phyloP scores from a whole-genome alignment of 1,140 invertebrate species.

The Thereuonema tuberculata region DNA sequence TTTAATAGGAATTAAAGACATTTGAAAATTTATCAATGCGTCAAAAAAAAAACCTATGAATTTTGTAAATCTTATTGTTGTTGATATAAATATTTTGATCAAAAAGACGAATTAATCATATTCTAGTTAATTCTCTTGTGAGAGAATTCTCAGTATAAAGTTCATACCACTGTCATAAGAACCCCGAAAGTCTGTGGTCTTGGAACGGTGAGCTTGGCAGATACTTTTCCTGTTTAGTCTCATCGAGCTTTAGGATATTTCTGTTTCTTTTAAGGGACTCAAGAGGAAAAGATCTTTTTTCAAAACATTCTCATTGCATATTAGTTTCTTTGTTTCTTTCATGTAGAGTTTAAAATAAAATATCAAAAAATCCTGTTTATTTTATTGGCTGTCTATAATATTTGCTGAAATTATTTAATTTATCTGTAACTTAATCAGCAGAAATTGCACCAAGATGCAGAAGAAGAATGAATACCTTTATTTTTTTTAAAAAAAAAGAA shows the following conservation, averaged over 20 bases:
- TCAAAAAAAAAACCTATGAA: background rate
- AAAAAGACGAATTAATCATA: background rate
- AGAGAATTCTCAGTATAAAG: background rate
- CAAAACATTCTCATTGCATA: too few species aligned
- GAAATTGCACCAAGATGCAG: too few species aligned
- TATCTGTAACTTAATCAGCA: too few species aligned
- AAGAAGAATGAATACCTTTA: too few species aligned
- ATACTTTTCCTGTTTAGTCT: background rate
- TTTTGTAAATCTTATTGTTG: background rate
- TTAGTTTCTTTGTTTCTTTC: background rate
- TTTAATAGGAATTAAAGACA: background rate
- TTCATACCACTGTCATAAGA: background rate
- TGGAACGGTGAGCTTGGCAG: slow-evolving; percentile 2
- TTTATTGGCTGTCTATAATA: background rate
- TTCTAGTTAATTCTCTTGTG: background rate
- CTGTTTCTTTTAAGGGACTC: background rate
- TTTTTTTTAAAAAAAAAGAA: too few species aligned
- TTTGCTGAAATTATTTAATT: too few species aligned
- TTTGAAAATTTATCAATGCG: background rate
- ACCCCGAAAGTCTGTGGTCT: background rate
- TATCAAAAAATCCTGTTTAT: background rate
- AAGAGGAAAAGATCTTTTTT: too few species aligned
- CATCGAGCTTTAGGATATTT: background rate
- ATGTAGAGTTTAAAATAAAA: background rate
- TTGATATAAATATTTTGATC: background rate